These are phyloP conservation scores for Contarinia nasturtii DNA, from an alignment of 1,140 invertebrate genomes.

Conservation along the genomic window DNA sequence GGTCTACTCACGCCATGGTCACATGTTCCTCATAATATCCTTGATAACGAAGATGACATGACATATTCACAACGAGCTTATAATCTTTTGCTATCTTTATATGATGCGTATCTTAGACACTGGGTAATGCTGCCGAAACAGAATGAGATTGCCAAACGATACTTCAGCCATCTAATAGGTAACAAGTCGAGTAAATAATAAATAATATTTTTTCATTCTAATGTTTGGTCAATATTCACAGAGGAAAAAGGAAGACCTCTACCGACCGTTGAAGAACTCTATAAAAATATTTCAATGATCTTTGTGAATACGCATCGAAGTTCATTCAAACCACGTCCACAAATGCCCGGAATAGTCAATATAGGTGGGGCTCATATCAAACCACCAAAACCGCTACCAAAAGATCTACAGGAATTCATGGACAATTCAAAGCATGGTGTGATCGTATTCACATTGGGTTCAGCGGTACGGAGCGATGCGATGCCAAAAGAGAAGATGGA, in stretches of 20 bases:
- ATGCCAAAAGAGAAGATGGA: slow-evolving; percentile 23
- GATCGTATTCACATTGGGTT: slow-evolving; percentile 39
- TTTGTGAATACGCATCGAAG: slow-evolving; percentile 31
- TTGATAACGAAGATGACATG: slow-evolving; percentile 20
- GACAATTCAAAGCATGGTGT: slow-evolving; percentile 30
- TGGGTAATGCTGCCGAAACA: slow-evolving; percentile 18
- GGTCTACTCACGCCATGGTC: slow-evolving; percentile 30
- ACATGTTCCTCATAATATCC: slow-evolving; percentile 24
- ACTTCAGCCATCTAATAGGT: slow-evolving; percentile 6
- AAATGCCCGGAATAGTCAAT: slow-evolving; percentile 27
- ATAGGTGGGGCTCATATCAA: slow-evolving; percentile 30
- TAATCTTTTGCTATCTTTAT: slow-evolving; percentile 19
- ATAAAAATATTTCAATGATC: slow-evolving; percentile 31
- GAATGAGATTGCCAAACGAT: slow-evolving; percentile 19
- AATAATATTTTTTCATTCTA: not conserved
- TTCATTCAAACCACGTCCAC: slow-evolving; percentile 24
- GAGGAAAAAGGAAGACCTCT: slow-evolving; percentile 4
- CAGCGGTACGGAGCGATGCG: slow-evolving; percentile 30
- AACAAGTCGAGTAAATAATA: not conserved
- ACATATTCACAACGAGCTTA: slow-evolving; percentile 22
- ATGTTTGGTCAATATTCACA: not conserved
- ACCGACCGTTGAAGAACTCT: slow-evolving; percentile 26
- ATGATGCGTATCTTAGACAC: slow-evolving; percentile 15
- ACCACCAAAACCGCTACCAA: slow-evolving; percentile 19
- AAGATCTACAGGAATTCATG: slow-evolving; percentile 26